Evolutionary conservation across 1,140 invertebrate species (phyloP), one percentile per base, ranked within the genome.

Genomic region (Drosophila athabasca): DNA sequence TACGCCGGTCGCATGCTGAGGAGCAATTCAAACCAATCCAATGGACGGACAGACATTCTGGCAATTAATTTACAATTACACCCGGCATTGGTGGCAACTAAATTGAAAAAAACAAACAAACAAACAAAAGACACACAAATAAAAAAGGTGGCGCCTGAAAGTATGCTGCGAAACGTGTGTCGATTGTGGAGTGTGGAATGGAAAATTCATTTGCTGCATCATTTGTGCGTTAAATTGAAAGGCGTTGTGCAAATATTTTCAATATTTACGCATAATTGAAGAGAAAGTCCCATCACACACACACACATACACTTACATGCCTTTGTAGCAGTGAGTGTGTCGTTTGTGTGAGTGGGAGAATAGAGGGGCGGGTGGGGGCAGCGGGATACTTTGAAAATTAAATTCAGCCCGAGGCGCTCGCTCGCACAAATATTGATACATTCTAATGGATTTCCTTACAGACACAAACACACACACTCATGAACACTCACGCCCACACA

Each of bases 391-490:
- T 90, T 82, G 76, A 60, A 90, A 90, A 90, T 90, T 90, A 87
- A 90, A 90, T 82, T 85, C 82, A 72, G 66, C 81, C 73, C 69
- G 62, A 82, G 81, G 87, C 78, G 62, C 62, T 84, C 46, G 51
- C 39, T 58, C 55, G 72, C 85, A 85, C 85, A 90, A 90, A 90
- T 90, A 90, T 90, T 90, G 85, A 90, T 90, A 90, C 78, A 82
- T 90, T 84, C 85, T 90, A 90, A 90, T 90, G 85, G 80, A 79
- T 85, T 90, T 83, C 66, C 79, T 68, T 62, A 59, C 62, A 62
- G 26, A 64, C 67, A 71, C 59, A 71, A 39, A 50, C 57, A 62
- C 41, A 49, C 39, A 59, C 52, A 70, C 17, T 13, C 57, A 61
- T 39, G 43, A 48, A 26, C 31, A 61, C 49, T 24, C 31, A 31